Base-by-base conservation (phyloP, 2,797 vertebrate genomes). In the Lacerta bilineata region DNA sequence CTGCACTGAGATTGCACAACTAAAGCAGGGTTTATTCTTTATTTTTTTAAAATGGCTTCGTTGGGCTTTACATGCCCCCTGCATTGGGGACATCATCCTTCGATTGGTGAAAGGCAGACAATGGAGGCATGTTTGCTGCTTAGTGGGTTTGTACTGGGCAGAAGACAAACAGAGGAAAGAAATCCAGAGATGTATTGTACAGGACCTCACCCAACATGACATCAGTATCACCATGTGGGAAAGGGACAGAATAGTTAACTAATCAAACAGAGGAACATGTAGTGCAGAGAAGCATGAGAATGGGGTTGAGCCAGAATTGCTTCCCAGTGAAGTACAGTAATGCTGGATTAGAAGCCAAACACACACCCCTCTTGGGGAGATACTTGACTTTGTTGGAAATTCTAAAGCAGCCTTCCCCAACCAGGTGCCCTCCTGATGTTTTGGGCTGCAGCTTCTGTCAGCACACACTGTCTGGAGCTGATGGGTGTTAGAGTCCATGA, bases 191-290 rank as follows among this genome's bases (percentile, higher is more conserved):
- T 85, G 46, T 77, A 17, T 81, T 72, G 29, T 71, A 55, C 82
- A 93, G 92, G 88, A 85, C 94, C 94, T 91, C 95, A 89, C 90
- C 93, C 93, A 92, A 29, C 81, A 94, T 95, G 93, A 95, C 93
- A 93, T 95, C 93, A 94, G 86, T 91, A 88, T 92, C 91, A 86
- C 91, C 89, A 92, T 92, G 90, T 90, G 93, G 90, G 92, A 95
- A 95, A 93, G 55, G 25, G 29, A 93, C 95, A 95, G 76, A 90
- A 92, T 91, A 92, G 94, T 91, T 94, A 91, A 92, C 92, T 94
- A 92, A 55, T 82, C 83, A 94, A 93, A 92, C 94, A 93, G 90
- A 93, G 91, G 92, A 94, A 95, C 92, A 91, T 94, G 90, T 93
- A 90, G 88, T 90, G 81, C 86, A 18, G 90, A 88, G 75, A 87